phyloP scores from a whole-genome alignment of 2,113 vertebrate genomes.

The Labeo catla region DNA sequence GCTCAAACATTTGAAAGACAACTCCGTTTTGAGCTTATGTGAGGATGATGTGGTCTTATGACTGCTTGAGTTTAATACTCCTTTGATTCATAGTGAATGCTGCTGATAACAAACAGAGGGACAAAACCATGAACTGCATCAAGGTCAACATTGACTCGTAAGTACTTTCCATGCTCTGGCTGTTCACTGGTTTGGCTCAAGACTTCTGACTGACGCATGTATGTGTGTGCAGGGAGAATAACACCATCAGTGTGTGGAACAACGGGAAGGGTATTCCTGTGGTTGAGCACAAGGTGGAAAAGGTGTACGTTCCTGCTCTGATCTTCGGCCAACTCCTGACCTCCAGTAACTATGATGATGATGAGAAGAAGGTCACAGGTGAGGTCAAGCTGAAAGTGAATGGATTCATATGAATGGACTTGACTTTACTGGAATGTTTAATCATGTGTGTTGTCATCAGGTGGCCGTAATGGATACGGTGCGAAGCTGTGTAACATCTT shows the following conservation, averaged over 20 bases:
- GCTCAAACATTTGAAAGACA: not conserved
- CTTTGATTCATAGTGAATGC: slow-evolving; percentile 84
- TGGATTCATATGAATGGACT: not conserved
- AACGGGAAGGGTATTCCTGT: slow-evolving; percentile 98
- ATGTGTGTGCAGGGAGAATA: slow-evolving; percentile 86
- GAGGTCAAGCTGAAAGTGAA: slow-evolving; percentile 34
- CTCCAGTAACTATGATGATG: slow-evolving; percentile 96
- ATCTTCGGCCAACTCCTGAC: slow-evolving; percentile 98
- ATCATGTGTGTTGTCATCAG: slow-evolving; percentile 64
- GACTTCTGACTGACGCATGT: not conserved
- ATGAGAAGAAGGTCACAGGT: slow-evolving; percentile 98
- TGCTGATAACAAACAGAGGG: slow-evolving; percentile 97
- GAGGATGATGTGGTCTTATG: not conserved
- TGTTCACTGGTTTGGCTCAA: not conserved
- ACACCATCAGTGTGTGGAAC: slow-evolving; percentile 94
- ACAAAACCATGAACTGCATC: slow-evolving; percentile 92
- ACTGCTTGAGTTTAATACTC: not conserved
- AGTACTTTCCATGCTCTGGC: slow-evolving; percentile 68
- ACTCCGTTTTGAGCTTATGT: not conserved
- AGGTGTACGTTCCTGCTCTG: slow-evolving; percentile 95
- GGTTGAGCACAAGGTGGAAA: slow-evolving; percentile 97
- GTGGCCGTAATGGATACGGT: slow-evolving; percentile 98
- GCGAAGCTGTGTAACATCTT: slow-evolving; percentile 99
- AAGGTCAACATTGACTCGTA: slow-evolving; percentile 93
- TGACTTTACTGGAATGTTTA: not conserved